Conservation (phyloP, 2,888 invertebrate species). For the Gerosis bhagava region DNA sequence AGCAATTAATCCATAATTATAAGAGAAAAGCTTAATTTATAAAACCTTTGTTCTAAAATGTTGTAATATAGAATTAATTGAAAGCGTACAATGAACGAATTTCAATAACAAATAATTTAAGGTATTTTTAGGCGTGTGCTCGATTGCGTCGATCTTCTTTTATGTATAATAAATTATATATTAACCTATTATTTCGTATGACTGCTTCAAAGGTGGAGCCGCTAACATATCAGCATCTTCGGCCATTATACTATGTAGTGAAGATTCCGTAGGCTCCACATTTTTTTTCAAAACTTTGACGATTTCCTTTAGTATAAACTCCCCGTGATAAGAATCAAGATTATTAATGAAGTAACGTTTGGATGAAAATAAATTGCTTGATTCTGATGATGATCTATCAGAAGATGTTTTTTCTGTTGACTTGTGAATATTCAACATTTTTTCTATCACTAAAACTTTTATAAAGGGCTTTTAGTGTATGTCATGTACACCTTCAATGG, state of each 20-base stretch:
- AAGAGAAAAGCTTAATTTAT: too few relatives aligned
- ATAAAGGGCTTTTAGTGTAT: too few relatives aligned
- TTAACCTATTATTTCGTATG: conserved; percentile 67
- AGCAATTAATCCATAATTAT: too few relatives aligned
- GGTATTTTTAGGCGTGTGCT: too few relatives aligned
- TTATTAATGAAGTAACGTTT: conserved; percentile 84
- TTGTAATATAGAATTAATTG: too few relatives aligned
- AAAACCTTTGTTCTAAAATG: too few relatives aligned
- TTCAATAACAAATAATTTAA: too few relatives aligned
- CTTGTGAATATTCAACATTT: conserved; percentile 33
- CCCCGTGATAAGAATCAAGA: conserved; percentile 82
- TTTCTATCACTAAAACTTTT: too few relatives aligned
- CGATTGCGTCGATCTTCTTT: too few relatives aligned
- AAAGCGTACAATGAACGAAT: too few relatives aligned
- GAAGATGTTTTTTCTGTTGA: conserved; percentile 46
- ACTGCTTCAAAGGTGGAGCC: conserved; percentile 48
- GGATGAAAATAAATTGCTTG: conserved; percentile 53
- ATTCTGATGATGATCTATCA: conserved; percentile 43
- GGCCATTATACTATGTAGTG: conserved; percentile 48
- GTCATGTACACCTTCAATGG: too few relatives aligned
- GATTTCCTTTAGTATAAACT: conserved; percentile 64
- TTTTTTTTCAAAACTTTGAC: conserved; percentile 57
- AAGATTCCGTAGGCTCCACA: conserved; percentile 39
- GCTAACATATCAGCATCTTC: conserved; percentile 50
- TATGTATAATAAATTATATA: too few relatives aligned